Evolutionary conservation across 1,140 invertebrate genomes (phyloP), one percentile per base, ranked within the genome.

Genomic region (Drosophila erecta): DNA sequence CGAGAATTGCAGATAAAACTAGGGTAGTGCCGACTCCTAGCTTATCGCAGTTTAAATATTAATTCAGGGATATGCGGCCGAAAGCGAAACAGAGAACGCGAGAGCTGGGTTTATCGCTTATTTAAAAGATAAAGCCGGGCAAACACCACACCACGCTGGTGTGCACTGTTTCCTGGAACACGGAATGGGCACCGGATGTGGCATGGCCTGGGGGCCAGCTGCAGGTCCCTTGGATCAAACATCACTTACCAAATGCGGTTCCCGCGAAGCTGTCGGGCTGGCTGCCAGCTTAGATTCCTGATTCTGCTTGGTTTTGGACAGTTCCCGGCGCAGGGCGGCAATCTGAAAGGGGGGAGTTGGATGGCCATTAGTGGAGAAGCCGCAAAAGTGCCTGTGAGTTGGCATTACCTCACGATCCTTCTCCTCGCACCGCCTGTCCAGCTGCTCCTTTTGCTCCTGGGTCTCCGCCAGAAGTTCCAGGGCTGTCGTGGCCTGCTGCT

Each of bases 341-440:
- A 92, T 92, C 90, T 92, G 79, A 20, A 15, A 40, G 14, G 4
- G 10, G 7, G 2, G 3, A 41, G n/a, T 27, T 17, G n/a, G 8
- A 7, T 24, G n/a, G 47, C 10, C 5, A 6, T 46, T 20, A 38
- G 53, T 10, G 12, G 20, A 22, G 76, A 86, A 79, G 69, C 47
- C 56, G 20, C 46, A 74, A 56, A 85, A 85, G 72, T 73, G 79
- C 43, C 46, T 6, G 12, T n/a, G 35, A 30, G 27, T 30, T 14
- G 5, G 15, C 10, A 12, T 93, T 77, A 95, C 95, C 93, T 95
- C 95, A 11, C 94, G 93, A 90, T 95, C 94, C 91, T 95, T 95
- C 6, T 93, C 92, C 49, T 93, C 93, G 43, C 95, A 94, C 69
- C 94, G 90, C 54, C 94, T 94, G 86, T 95, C 93, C 47, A 95